Evolutionary conservation across 2,797 vertebrate genomes (phyloP), one percentile per base, ranked within the genome.

Genomic region (Glossophaga mutica): DNA sequence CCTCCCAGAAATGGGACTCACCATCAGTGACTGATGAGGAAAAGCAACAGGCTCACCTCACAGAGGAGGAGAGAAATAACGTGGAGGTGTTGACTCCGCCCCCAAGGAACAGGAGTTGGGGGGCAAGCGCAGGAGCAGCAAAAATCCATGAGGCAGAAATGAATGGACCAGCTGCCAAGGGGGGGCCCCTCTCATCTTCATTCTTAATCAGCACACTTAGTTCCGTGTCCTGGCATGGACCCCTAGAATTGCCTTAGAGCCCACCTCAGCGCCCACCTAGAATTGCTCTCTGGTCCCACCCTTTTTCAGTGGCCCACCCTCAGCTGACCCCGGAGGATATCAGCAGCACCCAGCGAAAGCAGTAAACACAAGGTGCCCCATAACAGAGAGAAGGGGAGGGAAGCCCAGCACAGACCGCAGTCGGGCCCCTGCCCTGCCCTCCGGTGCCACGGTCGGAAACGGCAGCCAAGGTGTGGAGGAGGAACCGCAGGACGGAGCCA

Each of bases 101-200:
- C 70, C 87, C 67, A 8, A 32, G 1, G 74, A 59, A 19, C 48
- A 26, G 15, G 71, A 4, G 14, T 26, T 26, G 14, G 29, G 21
- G 29, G 19, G 8, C 11, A 44, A 76, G 29, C n/a, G 26, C 42
- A 6, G 18, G 42, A 14, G 21, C 21, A 87, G 46, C 68, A 46
- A 6, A 52, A 70, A 26, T 44, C 76, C 46, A 0, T 2, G 10
- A 84, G 73, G 62, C 52, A 70, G 15, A 52, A 65, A 14, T 1
- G 0, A 55, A 39, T 0, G 1, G 48, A 21, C 55, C 18, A 2
- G 1, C 26, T 1, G 52, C 37, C 70, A 6, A 24, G 68, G 6
- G 34, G 12, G 4, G 46, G 21, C 65, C 14, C 59, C 62, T 55
- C 34, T 42, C 4, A 7, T n/a, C 50, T 37, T 42, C 29, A 22